Evolutionary conservation across 2,113 vertebrate species (phyloP).

Genomic region (Microtus montanus): DNA sequence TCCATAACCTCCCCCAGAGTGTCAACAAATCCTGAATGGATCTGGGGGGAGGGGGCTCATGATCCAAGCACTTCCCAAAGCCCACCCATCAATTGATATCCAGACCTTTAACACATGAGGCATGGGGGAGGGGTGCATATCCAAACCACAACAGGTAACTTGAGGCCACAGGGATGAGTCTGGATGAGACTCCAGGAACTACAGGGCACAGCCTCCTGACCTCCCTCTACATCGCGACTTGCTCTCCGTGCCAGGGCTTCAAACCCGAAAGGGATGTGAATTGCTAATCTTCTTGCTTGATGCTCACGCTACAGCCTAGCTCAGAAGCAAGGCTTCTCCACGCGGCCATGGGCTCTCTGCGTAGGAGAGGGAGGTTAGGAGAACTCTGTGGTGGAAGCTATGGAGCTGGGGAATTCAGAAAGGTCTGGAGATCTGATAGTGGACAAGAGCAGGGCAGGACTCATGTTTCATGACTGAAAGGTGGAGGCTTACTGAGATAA

Average conservation of each 20-base stretch:
- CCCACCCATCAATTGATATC: not conserved
- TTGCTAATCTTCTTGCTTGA: not conserved
- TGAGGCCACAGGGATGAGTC: not conserved
- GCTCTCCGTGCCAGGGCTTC: not conserved
- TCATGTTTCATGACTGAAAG: not conserved
- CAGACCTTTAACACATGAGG: not conserved
- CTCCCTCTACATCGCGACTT: not conserved
- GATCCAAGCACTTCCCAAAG: not conserved
- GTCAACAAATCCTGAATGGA: not conserved
- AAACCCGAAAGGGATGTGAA: not conserved
- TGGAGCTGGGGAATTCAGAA: not conserved
- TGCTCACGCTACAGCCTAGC: accelerated
- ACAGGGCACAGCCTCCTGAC: not conserved
- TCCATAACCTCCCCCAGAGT: not conserved
- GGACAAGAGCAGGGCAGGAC: not conserved
- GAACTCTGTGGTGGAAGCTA: not conserved
- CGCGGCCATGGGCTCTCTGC: not conserved
- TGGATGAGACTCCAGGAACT: not conserved
- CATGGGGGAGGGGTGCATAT: not conserved
- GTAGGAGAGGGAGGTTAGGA: not conserved
- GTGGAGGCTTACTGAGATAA: not conserved
- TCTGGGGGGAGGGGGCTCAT: not conserved
- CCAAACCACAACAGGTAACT: not conserved
- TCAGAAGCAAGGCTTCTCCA: not conserved
- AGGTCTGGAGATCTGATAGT: not conserved